Base-by-base conservation (phyloP, 2,797 vertebrate genomes). In the Syndactyla subalaris region DNA sequence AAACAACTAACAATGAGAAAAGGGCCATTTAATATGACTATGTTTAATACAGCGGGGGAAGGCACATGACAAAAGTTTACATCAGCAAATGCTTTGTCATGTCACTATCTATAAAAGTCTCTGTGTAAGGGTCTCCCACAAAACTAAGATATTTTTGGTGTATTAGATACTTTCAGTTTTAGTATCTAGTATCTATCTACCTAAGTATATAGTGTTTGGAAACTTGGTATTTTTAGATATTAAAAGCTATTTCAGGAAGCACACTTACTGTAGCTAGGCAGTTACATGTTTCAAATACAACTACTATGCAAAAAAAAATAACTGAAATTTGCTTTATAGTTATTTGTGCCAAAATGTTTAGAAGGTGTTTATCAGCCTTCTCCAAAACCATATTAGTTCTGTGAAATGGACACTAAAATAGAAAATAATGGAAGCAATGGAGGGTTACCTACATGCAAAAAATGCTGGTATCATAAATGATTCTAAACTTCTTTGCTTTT, bases 31-130 rank as follows among this genome's bases (percentile, higher is more conserved):
- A 36, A 10, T 32, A 30, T 21, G 18, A 23, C 18, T 48, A 22
- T 27, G 51, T 45, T 43, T 74, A 65, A 73, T 17, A 43, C 2
- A 81, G 45, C 36, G 51, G 32, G 14, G 48, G 8, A 85, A 93
- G 67, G 59, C 12, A 38, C 0, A 0, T 17, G 68, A 71, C 20
- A 32, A 23, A 68, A 29, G 36, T 10, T 68, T 39, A 1, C 15
- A 46, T 24, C 15, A 29, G 12, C 18, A 74, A 74, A 77, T 34
- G 23, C 15, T 30, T 71, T 67, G 79, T 52, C 18, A 32, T 9
- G 30, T 27, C 62, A 54, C 18, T 24, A 66, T 70, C 26, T 29
- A 10, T n/a, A 43, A 38, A 62, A 20, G 19, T 34, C 6, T 72
- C 66, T 11, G 4, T 38, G 21, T 51, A 43, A 41, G 63, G 13